These are phyloP conservation scores for Tiphia femorata DNA, from an alignment of 2,888 invertebrate species.

Conservation along the genomic window DNA sequence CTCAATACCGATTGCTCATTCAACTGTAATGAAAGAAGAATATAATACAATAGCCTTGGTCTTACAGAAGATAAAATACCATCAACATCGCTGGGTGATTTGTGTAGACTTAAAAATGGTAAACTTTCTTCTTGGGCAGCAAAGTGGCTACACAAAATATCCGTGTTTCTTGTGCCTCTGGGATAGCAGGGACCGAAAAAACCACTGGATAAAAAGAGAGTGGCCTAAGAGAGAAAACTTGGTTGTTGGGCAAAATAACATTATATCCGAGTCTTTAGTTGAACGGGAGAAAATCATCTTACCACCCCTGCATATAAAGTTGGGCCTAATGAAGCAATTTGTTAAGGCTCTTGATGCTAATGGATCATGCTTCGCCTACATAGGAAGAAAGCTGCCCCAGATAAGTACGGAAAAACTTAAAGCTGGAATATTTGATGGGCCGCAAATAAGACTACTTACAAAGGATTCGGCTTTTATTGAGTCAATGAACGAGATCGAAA, in stretches of 20 bases:
- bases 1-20: constrained; percentile 45
- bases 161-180: constrained; percentile 46
- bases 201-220: constrained; percentile 40
- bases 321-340: constrained; percentile 47
- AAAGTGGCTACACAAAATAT: constrained; percentile 46
- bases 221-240: constrained; percentile 21
- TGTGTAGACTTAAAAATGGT: constrained; percentile 45
- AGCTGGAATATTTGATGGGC: constrained; percentile 38
- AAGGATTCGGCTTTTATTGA: no score
- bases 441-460: no score
- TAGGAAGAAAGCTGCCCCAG: no score
- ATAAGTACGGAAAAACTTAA: no score
- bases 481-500: no score
- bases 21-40: constrained; percentile 39
- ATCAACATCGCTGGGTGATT: constrained; percentile 37
- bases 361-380: no score
- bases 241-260: constrained; percentile 15
- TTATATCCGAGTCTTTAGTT: constrained; percentile 16
- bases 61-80: constrained; percentile 36
- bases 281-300: constrained; percentile 14
- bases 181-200: constrained; percentile 42
- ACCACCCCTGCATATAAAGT: constrained; percentile 42
- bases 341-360: no score
- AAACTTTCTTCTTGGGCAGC: constrained; percentile 44
- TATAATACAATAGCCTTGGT: constrained; percentile 32